phyloP scores from a whole-genome alignment of 2,888 invertebrate species.

The Microctonus brassicae region DNA sequence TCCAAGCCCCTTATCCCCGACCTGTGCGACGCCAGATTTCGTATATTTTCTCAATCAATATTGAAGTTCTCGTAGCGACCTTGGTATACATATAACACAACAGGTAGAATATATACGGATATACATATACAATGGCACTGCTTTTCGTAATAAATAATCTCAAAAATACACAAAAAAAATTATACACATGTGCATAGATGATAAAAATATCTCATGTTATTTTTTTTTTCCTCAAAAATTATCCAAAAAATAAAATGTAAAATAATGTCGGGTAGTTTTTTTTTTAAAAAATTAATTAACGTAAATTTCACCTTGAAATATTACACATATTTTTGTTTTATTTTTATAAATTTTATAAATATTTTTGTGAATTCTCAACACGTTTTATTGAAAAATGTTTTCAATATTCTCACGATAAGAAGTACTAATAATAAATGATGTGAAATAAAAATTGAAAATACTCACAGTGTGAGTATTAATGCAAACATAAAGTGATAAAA shows the following conservation, averaged over 20 bases:
- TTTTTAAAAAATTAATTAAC: not conserved
- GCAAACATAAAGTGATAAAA: slow-evolving; percentile 1
- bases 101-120: slow-evolving; percentile 49
- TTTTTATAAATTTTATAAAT: not conserved
- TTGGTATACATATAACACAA: slow-evolving; percentile 48
- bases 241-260: not conserved
- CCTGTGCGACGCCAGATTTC: slow-evolving; percentile 57
- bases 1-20: slow-evolving; percentile 54
- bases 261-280: not conserved
- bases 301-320: not conserved
- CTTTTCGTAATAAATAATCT: not conserved
- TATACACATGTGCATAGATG: not conserved
- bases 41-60: slow-evolving; percentile 67
- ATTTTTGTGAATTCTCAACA: not conserved
- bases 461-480: not conserved
- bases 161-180: not conserved
- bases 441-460: not conserved
- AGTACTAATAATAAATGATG: not conserved
- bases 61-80: slow-evolving; percentile 56
- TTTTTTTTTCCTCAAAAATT: not conserved
- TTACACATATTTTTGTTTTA: not conserved
- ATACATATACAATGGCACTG: slow-evolving; percentile 10
- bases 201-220: not conserved
- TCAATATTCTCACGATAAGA: not conserved
- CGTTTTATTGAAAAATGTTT: not conserved